These are phyloP conservation scores for Ophonus ardosiacus DNA, from an alignment of 2,888 invertebrate genomes.

Conservation along the genomic window DNA sequence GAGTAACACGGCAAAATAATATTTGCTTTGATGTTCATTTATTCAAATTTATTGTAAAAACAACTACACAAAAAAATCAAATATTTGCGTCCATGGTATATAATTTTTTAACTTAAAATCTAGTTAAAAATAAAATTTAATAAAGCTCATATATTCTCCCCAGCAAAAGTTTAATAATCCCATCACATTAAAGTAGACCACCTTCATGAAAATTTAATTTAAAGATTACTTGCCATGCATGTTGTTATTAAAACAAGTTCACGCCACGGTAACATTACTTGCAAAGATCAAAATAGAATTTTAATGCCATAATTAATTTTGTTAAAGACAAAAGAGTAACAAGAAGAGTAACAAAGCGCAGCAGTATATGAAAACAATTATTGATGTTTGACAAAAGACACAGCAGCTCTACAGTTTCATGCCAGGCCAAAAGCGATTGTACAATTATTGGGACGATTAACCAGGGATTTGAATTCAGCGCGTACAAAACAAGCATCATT, in stretches of 20 bases:
- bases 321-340: background rate
- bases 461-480: slow-evolving; percentile 5
- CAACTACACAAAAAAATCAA: background rate
- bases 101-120: background rate
- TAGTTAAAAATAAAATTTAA: background rate
- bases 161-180: background rate
- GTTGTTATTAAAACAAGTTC: background rate
- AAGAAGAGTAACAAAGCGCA: background rate
- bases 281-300: slow-evolving; percentile 30
- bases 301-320: background rate
- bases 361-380: background rate
- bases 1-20: background rate
- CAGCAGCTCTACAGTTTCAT: background rate
- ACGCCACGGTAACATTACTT: slow-evolving; percentile 9
- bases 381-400: background rate
- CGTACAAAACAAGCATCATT: background rate
- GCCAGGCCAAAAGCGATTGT: background rate
- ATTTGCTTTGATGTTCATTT: background rate
- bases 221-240: slow-evolving; percentile 10
- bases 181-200: background rate
- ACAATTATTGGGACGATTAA: background rate
- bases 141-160: background rate
- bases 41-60: background rate
- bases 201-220: slow-evolving; percentile 17
- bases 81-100: background rate